Evolutionary conservation across 2,888 invertebrate genomes (phyloP).

Genomic region (Pheosia gnoma): DNA sequence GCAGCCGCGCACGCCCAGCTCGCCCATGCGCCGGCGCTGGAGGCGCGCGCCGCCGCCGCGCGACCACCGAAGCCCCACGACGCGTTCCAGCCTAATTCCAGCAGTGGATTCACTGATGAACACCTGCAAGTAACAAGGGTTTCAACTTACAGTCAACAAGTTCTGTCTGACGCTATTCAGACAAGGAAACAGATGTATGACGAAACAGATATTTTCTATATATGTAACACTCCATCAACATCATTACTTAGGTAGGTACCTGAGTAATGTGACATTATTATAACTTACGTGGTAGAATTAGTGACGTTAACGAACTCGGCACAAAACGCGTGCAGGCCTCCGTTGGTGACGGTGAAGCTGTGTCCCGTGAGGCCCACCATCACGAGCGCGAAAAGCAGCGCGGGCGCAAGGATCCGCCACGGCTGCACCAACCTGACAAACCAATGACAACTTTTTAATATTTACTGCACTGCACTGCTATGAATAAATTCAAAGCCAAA

Average conservation of each 20-base stretch:
- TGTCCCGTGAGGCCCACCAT: constrained; percentile 72
- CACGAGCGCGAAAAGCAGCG: constrained; percentile 67
- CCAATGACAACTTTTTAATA: neutral
- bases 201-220: too few relatives aligned
- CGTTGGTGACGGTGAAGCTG: constrained; percentile 68
- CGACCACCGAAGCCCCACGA: constrained; percentile 63
- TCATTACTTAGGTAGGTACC: too few relatives aligned
- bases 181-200: too few relatives aligned
- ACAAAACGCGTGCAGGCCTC: constrained; percentile 71
- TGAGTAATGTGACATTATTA: too few relatives aligned
- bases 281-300: constrained; percentile 69
- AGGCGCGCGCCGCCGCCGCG: constrained; percentile 59
- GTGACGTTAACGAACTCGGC: constrained; percentile 63
- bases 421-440: constrained; percentile 65
- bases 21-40: constrained; percentile 67
- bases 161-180: too few relatives aligned
- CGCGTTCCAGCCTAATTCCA: constrained; percentile 54
- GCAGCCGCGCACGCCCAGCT: constrained; percentile 71
- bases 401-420: constrained; percentile 73
- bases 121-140: constrained; percentile 49
- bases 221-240: too few relatives aligned
- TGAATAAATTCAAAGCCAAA: too few relatives aligned
- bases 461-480: too few relatives aligned
- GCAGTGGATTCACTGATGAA: constrained; percentile 61
- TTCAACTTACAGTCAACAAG: too few relatives aligned